phyloP scores from a whole-genome alignment of 2,888 invertebrate species.

The Melitaea athalia region DNA sequence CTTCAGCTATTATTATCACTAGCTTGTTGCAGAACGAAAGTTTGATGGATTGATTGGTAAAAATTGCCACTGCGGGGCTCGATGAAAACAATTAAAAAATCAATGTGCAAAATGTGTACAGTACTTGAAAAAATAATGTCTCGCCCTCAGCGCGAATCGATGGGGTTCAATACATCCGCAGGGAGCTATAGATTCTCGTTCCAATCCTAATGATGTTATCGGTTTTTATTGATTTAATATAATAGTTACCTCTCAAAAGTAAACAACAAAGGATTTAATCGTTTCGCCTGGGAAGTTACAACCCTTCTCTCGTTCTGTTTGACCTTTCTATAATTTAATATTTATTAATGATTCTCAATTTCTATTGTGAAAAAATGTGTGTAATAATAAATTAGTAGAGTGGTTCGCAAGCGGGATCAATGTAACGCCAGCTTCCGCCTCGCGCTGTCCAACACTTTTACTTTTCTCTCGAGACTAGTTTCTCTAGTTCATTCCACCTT shows the following conservation, averaged over 20 bases:
- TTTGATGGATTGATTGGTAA: constrained; percentile 68
- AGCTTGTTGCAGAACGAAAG: constrained; percentile 64
- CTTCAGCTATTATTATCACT: constrained; percentile 48
- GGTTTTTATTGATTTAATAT: constrained; percentile 53
- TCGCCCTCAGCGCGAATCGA: constrained; percentile 53
- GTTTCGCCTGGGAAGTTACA: constrained; percentile 44
- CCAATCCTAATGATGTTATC: constrained; percentile 75
- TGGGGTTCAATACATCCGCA: constrained; percentile 55
- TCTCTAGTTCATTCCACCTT: constrained; percentile 37
- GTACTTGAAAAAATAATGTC: constrained; percentile 53
- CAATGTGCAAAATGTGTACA: constrained; percentile 62
- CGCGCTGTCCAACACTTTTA: constrained; percentile 65
- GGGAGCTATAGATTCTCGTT: constrained; percentile 62
- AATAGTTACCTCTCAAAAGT: constrained; percentile 34
- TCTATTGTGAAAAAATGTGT: constrained; percentile 15
- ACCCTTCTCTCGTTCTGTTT: constrained; percentile 14
- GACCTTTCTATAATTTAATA: constrained; percentile 37
- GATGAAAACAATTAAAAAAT: constrained; percentile 66
- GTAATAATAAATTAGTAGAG: constrained; percentile 24
- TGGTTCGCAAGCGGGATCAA: constrained; percentile 47
- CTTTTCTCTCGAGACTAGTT: constrained; percentile 67
- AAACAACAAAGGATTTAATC: constrained; percentile 64
- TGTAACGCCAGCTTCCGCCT: constrained; percentile 56
- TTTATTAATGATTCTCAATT: constrained; percentile 45
- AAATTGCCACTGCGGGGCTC: constrained; percentile 58